These are phyloP conservation scores for Bombylius discolor DNA, from an alignment of 2,888 invertebrate genomes.

Conservation along the genomic window DNA sequence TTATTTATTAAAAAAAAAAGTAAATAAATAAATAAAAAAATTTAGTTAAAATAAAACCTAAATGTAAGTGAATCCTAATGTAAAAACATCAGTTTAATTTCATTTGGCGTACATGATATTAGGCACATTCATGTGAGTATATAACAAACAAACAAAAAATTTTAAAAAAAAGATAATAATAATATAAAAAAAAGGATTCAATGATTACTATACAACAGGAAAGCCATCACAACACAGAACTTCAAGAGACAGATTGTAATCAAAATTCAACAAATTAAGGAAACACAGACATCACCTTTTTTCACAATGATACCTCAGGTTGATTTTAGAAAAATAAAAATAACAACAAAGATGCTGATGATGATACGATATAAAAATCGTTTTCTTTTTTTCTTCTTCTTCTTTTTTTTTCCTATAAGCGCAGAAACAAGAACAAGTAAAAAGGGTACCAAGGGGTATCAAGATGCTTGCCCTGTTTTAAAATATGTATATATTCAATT, in stretches of 20 bases:
- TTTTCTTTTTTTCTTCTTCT: too few species aligned
- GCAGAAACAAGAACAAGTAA: too few species aligned
- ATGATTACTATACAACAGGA: background rate
- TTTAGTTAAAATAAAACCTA: too few species aligned
- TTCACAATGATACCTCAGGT: background rate
- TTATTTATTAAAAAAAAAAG: too few species aligned
- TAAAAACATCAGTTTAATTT: background rate
- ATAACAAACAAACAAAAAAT: too few species aligned
- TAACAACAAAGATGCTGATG: background rate
- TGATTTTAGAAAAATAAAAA: background rate
- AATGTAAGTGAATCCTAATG: background rate
- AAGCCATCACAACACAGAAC: background rate
- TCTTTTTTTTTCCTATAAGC: too few species aligned
- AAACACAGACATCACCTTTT: constrained; percentile 23
- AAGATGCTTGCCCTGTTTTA: constrained; percentile 10
- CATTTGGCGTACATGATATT: too few species aligned
- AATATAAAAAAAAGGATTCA: background rate
- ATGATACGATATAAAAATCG: too few species aligned
- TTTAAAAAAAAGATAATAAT: too few species aligned
- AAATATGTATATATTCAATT: constrained; percentile 22
- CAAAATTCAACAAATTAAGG: constrained; percentile 23
- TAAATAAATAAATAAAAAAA: too few species aligned
- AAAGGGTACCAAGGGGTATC: background rate
- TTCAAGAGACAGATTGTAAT: constrained; percentile 21
- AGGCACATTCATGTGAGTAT: background rate